Base-by-base conservation (phyloP, 2,113 vertebrate species). In the Lophotis ruficrista region DNA sequence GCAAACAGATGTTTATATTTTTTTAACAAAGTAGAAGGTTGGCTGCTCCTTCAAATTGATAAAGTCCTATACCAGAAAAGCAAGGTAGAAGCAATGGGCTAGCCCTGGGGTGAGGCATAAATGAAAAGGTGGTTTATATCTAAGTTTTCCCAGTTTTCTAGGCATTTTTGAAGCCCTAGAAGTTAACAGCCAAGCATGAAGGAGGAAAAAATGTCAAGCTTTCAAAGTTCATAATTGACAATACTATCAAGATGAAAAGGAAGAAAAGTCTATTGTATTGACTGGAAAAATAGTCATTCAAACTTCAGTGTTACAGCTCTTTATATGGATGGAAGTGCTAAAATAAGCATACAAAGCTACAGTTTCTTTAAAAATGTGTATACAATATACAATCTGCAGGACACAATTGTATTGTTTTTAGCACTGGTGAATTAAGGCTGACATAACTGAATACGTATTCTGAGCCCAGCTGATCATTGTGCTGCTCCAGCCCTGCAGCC, bases 281-380 rank as follows among this genome's bases (percentile, higher is more conserved):
- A 58, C 70, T 85, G 71, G 70, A 95, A 96, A 95, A 92, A 90
- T 23, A 88, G 68, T 89, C 30, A 94, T 96, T 95, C 91, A 95
- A 35, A 89, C 58, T 20, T 91, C 14, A 27, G 47, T 50, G 47
- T 90, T 81, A 21, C 7, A 90, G 82, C 75, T 35, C 84, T 95
- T 94, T 94, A 83, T 70, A 33, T 85, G 78, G 37, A 93, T 96
- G 95, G 91, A 95, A 96, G 89, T 94, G 31, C 94, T 96, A 97
- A 96, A 97, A 95, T 95, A 97, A 93, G 82, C 91, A 68, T 91
- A 94, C 94, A 96, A 96, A 96, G 86, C 80, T 89, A 21, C 48
- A 65, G 33, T 82, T 94, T 95, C 86, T 92, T 94, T 89, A 11
- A 87, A 87, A 92, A 76, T 69, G 28, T 9, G 3, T 75, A 50